Evolutionary conservation across 2,113 vertebrate species (phyloP).

Genomic region (Meleagris gallopavo): DNA sequence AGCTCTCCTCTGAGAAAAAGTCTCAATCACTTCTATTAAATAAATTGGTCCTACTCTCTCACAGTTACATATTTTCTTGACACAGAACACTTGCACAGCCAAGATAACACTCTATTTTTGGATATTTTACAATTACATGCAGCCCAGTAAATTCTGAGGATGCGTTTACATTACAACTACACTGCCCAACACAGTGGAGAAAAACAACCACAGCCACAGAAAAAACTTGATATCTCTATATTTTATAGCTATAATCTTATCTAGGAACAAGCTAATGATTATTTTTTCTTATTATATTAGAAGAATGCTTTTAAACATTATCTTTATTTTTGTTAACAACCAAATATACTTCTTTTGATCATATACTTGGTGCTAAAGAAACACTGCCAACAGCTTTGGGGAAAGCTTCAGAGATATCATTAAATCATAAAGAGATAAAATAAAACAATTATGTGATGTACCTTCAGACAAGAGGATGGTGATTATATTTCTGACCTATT

Average conservation of each 20-base stretch:
- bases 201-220: not conserved
- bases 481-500: conserved; percentile 14
- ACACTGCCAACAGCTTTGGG: not conserved
- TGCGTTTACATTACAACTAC: not conserved
- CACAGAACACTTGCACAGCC: not conserved
- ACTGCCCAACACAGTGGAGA: fast-evolving
- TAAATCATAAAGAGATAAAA: conserved; percentile 10
- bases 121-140: not conserved
- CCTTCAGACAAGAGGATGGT: not conserved
- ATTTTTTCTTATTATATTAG: not conserved
- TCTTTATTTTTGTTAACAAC: not conserved
- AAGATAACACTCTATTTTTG: not conserved
- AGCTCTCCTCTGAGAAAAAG: not conserved
- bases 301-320: not conserved
- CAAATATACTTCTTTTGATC: not conserved
- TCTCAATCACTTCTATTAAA: not conserved
- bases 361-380: not conserved
- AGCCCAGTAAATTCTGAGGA: not conserved
- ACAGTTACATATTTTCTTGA: not conserved
- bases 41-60: not conserved
- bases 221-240: not conserved
- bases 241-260: not conserved
- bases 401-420: not conserved
- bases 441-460: not conserved
- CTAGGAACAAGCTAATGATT: fast-evolving